Percentiles rank a stretch among this genome's conserved stretches.
Evolutionary conservation across 2,797 vertebrate genomes (phyloP).

Genomic region (Cuculus canorus): DNA sequence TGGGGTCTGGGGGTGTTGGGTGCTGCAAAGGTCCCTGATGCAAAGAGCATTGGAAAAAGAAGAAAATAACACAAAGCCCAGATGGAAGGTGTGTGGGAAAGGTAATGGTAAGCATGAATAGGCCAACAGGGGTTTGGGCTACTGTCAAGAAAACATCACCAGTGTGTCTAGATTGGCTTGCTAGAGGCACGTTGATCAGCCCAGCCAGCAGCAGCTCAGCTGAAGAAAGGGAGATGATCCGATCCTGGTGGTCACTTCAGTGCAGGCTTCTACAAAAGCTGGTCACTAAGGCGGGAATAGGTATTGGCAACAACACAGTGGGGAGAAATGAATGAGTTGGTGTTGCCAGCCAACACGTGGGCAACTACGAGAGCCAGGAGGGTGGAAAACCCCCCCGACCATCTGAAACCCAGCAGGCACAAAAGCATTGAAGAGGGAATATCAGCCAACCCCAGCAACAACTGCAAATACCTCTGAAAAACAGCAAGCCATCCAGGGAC

Average conservation of each 20-base stretch:
- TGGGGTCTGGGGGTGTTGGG: background rate
- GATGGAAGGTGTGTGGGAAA: background rate
- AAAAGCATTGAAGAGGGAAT: background rate
- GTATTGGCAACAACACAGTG: rapidly evolving
- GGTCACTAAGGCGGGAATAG: background rate
- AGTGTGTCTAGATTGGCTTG: background rate
- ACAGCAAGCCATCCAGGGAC: rapidly evolving
- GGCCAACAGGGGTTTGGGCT: background rate
- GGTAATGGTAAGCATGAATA: background rate
- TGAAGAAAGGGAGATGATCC: background rate
- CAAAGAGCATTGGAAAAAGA: background rate
- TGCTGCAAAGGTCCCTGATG: background rate
- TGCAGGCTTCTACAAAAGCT: background rate
- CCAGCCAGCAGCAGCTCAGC: background rate
- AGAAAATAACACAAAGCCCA: background rate
- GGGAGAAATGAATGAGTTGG: background rate
- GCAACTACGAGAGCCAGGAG: background rate
- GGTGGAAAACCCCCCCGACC: rapidly evolving
- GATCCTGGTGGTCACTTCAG: background rate
- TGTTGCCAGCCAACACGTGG: background rate
- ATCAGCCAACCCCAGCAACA: background rate
- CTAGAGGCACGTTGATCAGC: background rate
- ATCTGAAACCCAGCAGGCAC: background rate
- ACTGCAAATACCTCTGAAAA: background rate
- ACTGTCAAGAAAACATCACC: background rate